Evolutionary conservation across 2,113 vertebrate species (phyloP).

Genomic region (Corydoras maculifer): DNA sequence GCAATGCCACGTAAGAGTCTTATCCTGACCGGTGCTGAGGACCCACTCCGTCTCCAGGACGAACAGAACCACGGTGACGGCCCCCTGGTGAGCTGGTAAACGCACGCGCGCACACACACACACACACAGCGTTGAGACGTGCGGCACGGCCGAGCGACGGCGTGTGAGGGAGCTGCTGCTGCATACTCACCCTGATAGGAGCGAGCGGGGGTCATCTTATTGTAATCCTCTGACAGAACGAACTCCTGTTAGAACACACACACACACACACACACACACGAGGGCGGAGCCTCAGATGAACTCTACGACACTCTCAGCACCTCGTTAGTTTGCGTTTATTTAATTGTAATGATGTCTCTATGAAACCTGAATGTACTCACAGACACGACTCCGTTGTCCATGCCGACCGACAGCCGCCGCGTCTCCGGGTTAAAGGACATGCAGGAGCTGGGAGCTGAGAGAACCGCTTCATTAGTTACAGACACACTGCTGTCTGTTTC

Average conservation of each 20-base stretch:
- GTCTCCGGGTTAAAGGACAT: constrained; percentile 99
- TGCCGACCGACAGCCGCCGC: constrained; percentile 89
- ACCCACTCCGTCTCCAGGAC: constrained; percentile 98
- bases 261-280: background rate
- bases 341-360: background rate
- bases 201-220: constrained; percentile 87
- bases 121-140: background rate
- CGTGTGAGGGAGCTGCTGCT: background rate
- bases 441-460: constrained; percentile 87
- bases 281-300: background rate
- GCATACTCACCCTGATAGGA: constrained; percentile 82
- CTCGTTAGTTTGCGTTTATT: background rate
- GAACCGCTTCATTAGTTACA: constrained; percentile 5
- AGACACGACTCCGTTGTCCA: constrained; percentile 90
- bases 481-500: background rate
- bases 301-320: too few relatives aligned
- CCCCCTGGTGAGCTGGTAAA: constrained; percentile 82
- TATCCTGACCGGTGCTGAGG: constrained; percentile 91
- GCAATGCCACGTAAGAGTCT: constrained; percentile 91
- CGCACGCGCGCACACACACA: constrained; percentile 30
- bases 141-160: background rate
- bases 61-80: constrained; percentile 87
- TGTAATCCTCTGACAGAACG: constrained; percentile 93
- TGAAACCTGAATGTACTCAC: constrained; percentile 66
- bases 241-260: constrained; percentile 75